Percentiles rank a stretch among this genome's conserved stretches.
These are phyloP conservation scores for Microctenopoma lineatum DNA, from an alignment of 2,797 vertebrate species.

Conservation along the genomic window DNA sequence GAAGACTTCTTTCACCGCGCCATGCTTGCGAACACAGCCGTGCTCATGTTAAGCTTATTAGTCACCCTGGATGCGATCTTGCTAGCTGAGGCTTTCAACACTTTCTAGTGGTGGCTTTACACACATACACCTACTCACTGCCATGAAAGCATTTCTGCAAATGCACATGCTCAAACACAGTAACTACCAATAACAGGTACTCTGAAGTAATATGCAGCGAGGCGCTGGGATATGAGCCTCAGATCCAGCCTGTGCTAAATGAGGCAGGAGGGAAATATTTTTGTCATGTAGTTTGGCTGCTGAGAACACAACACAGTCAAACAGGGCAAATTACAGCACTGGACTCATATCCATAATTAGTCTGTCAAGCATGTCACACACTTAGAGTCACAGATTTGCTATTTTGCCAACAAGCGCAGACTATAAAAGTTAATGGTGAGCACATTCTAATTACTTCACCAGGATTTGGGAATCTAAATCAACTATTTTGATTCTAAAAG, in stretches of 20 bases:
- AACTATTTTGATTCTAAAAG: conserved; percentile 45
- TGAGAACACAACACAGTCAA: conserved; percentile 67
- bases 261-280: conserved; percentile 70
- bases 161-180: conserved; percentile 76
- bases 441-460: conserved; percentile 57
- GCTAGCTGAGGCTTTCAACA: conserved; percentile 86
- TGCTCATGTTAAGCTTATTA: conserved; percentile 88
- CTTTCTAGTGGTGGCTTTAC: conserved; percentile 85
- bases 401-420: conserved; percentile 56
- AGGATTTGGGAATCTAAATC: conserved; percentile 49
- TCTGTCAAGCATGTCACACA: conserved; percentile 69
- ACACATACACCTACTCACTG: conserved; percentile 86
- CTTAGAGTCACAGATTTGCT: conserved; percentile 60
- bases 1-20: conserved; percentile 79
- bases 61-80: conserved; percentile 88
- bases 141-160: conserved; percentile 79
- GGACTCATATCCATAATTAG: conserved; percentile 74
- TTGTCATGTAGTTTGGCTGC: conserved; percentile 67
- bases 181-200: conserved; percentile 76
- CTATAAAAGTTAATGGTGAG: conserved; percentile 62
- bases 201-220: conserved; percentile 65
- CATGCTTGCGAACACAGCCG: conserved; percentile 81
- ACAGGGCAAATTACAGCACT: conserved; percentile 73
- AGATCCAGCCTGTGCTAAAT: conserved; percentile 69
- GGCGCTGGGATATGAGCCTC: conserved; percentile 55